Evolutionary conservation across 2,888 invertebrate species (phyloP), one percentile per base, ranked within the genome.

Genomic region (Thecocarcelia acutangulata): DNA sequence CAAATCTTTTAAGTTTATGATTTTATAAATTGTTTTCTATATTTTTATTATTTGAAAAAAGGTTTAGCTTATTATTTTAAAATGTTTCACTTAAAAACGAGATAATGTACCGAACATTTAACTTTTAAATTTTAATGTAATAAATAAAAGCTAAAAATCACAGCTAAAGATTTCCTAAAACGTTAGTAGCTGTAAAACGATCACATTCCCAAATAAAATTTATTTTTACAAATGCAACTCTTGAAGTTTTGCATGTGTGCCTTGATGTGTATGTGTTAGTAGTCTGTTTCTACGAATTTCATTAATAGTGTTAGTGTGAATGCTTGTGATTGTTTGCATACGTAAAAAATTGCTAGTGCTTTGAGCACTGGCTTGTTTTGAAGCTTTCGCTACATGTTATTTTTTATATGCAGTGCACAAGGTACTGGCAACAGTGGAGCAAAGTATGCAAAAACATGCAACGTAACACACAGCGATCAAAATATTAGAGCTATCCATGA

Each of bases 301-400:
- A 24, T 24, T 48, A 17, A 28, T 5, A 46, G 46, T 46, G 17
- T 46, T 46, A 15, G 46, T 46, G 46, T 15, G 46, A n/a, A 46
- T 33, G 8, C 33, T 33, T 33, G 33, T 9, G 8, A 6, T 33
- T 33, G 33, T 33, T 9, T 77, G 52, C 44, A 73, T 42, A 73
- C 61, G 68, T 73, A 42, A 68, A 68, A 79, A 63, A 68, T 61
- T 73, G 21, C 46, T 64, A 40, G 63, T 80, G 59, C 70, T 80
- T 66, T 75, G 58, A 52, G 52, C 50, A 70, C 33, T 59, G 70
- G 44, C 59, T 75, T 80, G 54, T 68, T 56, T 64, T 46, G 15
- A 54, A 61, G 54, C 40, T 17, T 19, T 37, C 52, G 13, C 19
- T 59, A 58, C 21, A 50, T 24, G 11, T 8, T 50, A 4, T 50